These are phyloP conservation scores for Antennarius maculatus DNA, from an alignment of 2,797 vertebrate species.

Conservation along the genomic window DNA sequence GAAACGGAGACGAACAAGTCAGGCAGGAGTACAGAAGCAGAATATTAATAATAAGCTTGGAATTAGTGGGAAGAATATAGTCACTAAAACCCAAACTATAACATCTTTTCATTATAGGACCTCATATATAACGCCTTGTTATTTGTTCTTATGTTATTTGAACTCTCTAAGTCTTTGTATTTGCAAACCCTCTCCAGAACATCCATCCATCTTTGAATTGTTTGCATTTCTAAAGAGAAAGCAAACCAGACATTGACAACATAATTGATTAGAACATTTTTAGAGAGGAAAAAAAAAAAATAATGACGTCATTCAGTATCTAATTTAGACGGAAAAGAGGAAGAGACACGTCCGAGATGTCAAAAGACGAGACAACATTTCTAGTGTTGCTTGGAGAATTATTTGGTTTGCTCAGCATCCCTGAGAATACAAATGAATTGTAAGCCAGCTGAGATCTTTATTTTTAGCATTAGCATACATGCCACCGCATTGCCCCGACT, in stretches of 20 bases:
- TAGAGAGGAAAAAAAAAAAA: neutral
- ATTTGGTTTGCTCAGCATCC: constrained; percentile 50
- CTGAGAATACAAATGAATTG: constrained; percentile 52
- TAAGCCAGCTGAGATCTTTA: constrained; percentile 26
- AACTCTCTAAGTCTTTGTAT: neutral
- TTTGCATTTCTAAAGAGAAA: constrained; percentile 19
- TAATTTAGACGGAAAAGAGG: neutral
- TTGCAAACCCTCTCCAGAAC: constrained; percentile 36
- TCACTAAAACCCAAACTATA: too few species aligned
- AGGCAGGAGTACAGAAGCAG: too few species aligned
- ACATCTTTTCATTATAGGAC: too few species aligned
- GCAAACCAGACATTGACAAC: constrained; percentile 10
- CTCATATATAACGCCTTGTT: too few species aligned
- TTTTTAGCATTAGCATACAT: constrained; percentile 49
- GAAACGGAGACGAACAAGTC: too few species aligned
- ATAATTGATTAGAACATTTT: constrained; percentile 4
- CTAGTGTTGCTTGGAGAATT: constrained; percentile 29
- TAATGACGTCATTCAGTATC: constrained; percentile 5
- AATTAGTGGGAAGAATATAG: too few species aligned
- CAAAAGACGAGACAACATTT: constrained; percentile 26
- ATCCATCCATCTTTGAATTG: constrained; percentile 36
- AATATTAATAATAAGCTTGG: too few species aligned
- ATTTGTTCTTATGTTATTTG: too few species aligned
- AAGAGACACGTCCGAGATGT: constrained; percentile 23
- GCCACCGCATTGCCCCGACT: constrained; percentile 40